Conservation (phyloP, 2,113 vertebrate species). For the Pollimyrus isidori region DNA sequence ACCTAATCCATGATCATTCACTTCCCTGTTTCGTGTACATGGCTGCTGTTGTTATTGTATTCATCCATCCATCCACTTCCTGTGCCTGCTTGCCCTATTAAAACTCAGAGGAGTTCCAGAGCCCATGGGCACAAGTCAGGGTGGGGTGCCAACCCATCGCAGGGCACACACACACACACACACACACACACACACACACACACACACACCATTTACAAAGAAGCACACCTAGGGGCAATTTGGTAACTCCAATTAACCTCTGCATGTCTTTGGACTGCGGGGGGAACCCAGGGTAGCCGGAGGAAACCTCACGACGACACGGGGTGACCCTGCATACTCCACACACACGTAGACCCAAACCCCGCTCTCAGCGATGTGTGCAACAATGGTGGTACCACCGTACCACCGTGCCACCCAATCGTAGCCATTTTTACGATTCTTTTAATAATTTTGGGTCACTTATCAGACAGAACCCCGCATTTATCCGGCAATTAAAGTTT, state of each 20-base stretch:
- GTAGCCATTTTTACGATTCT: not conserved
- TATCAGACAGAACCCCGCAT: not conserved
- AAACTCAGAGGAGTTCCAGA: not conserved
- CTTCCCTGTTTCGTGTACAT: not conserved
- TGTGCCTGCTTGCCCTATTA: not conserved
- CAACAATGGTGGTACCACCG: not conserved
- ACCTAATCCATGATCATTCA: not conserved
- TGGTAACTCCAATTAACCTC: not conserved
- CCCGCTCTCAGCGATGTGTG: not conserved
- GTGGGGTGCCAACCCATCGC: not conserved
- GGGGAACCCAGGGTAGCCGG: not conserved
- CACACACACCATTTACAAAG: not conserved
- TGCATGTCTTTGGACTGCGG: not conserved
- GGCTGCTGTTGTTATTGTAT: not conserved
- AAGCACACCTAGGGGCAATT: not conserved
- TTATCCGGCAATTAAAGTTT: not conserved
- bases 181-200: not conserved
- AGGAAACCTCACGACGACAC: not conserved
- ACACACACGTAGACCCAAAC: not conserved
- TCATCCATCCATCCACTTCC: not conserved
- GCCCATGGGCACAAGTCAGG: not conserved
- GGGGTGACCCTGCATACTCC: not conserved
- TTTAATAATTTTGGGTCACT: not conserved
- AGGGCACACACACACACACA: not conserved
- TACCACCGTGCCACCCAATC: not conserved